Evolutionary conservation across 2,113 vertebrate genomes (phyloP).

Genomic region (Kryptolebias marmoratus): DNA sequence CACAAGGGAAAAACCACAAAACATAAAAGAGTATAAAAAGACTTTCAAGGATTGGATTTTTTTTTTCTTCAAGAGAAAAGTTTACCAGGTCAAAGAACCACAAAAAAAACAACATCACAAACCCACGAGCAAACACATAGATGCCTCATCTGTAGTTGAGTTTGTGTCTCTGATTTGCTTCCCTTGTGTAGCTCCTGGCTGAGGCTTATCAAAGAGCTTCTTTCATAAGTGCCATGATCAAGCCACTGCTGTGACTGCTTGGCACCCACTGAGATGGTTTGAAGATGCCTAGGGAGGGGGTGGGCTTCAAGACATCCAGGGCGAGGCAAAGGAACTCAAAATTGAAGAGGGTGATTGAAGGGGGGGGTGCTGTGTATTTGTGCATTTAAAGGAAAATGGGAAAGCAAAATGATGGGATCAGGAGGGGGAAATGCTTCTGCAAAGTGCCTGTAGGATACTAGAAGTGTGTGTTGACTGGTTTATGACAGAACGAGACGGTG

Average conservation of each 20-base stretch:
- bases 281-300: constrained; percentile 37
- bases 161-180: constrained; percentile 77
- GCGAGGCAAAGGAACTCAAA: constrained; percentile 68
- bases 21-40: constrained; percentile 46
- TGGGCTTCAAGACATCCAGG: constrained; percentile 52
- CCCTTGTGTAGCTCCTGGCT: constrained; percentile 75
- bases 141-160: constrained; percentile 69
- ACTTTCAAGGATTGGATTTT: constrained; percentile 57
- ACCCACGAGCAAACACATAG: constrained; percentile 59
- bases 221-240: constrained; percentile 79
- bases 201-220: constrained; percentile 77
- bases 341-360: constrained; percentile 50
- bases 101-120: constrained; percentile 61
- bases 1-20: constrained; percentile 61
- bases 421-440: constrained; percentile 28
- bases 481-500: constrained; percentile 24
- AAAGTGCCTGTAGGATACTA: constrained; percentile 28
- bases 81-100: constrained; percentile 74
- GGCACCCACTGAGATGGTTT: constrained; percentile 70
- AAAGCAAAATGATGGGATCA: constrained; percentile 33
- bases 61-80: constrained; percentile 51
- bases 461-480: constrained; percentile 16
- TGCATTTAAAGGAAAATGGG: constrained; percentile 51
- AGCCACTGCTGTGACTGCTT: constrained; percentile 77
- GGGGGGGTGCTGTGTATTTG: constrained; percentile 46